Base-by-base conservation (phyloP, 2,888 invertebrate genomes). In the Apomyelois bistriatella region DNA sequence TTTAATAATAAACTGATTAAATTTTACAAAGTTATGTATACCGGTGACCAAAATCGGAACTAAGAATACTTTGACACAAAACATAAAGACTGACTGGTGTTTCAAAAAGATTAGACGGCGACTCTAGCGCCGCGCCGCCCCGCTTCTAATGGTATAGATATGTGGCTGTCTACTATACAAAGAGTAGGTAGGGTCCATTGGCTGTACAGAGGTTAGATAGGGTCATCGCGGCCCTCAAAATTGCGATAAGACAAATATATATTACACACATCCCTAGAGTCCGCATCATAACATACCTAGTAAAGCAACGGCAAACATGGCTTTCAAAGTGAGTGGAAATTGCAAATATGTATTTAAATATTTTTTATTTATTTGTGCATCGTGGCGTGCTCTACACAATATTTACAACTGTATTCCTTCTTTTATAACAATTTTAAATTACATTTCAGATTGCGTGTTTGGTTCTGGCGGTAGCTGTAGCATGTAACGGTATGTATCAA, bases 321-420 rank as follows among this genome's bases (percentile, higher is more conserved):
- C 50, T 7, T 41, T 32, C 10, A 50, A 41, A 50, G 50, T 50
- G 28, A 50, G 50, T 50, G n/a, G n/a, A n/a, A n/a, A n/a, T n/a
- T n/a, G n/a, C n/a, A n/a, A n/a, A n/a, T 1, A 13, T 1, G 1
- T 50, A 15, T 35, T 15, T 42, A 28, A 9, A 8, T 16, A 16
- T 15, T 40, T 13, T 3, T 16, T 15, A 7, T 10, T 40, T 10
- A 4, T 16, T 1, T 40, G 4, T 16, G 7, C 10, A 22, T 32
- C 7, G 32, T 28, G 28, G n/a, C n/a, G n/a, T n/a, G n/a, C n/a
- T n/a, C n/a, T n/a, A n/a, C n/a, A n/a, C n/a, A 22, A 22, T 22
- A 3, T 22, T 22, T 22, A 2, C 2, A 22, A 22, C 2, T 3
- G 22, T 22, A 3, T 22, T 22, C n/a, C 5, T 22, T 22, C 22